Evolutionary conservation across 1,140 invertebrate genomes (phyloP), one percentile per base, ranked within the genome.

Genomic region (Temnothorax curvispinosus): DNA sequence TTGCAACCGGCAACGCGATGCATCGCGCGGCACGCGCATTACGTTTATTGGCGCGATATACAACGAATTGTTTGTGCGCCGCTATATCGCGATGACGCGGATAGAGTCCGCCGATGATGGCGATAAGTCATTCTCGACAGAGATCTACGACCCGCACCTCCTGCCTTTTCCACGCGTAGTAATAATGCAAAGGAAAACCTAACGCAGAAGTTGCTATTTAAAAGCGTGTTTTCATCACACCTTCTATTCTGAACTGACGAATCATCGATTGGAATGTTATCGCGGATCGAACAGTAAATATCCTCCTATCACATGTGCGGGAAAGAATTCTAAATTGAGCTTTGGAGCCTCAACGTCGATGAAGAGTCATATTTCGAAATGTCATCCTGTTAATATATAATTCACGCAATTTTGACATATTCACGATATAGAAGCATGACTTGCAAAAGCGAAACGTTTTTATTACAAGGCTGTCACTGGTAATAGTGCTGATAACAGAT

Each of bases 101-200:
- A 76, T 54, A 75, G 72, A 77, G 47, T 64, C 44, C 15, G 58
- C 21, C 58, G 56, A 64, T 77, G 82, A 47, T 77, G 38, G 44
- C 21, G 18, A 77, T 77, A 85, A 85, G 62, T 85, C 82, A 77
- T 85, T 13, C 58, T 47, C 72, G 82, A 77, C 82, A 52, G 82
- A 77, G 82, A 77, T 76, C 72, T 54, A 77, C 64, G 58, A 21
- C 72, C 58, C 71, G 27, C 72, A 64, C 54, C 54, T 47, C 50
- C 6, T 27, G 47, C 44, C 56, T 65, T 54, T 85, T 85, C 35
- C 72, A 56, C 58, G 47, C 47, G 52, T 7, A 47, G 64, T 77
- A 50, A 85, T 64, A 44, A 52, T 54, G 71, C 81, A 7, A 21
- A 35, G 44, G n/a, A 21, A 35, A 54, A 62, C 21, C 21, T 50